Base-by-base conservation (phyloP, 2,797 vertebrate species). In the Scolopax rusticola region DNA sequence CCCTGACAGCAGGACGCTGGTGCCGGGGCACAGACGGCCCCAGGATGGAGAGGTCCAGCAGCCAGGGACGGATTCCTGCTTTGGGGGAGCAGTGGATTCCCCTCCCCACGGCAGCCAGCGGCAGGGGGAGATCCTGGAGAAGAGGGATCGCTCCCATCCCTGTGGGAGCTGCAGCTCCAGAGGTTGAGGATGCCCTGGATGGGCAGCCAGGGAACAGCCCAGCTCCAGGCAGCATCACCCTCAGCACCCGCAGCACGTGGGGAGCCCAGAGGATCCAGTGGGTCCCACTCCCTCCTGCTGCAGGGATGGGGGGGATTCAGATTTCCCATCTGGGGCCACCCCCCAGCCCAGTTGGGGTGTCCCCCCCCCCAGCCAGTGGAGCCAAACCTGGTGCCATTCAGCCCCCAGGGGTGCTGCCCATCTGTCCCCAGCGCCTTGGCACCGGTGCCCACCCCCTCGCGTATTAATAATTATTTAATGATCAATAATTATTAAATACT, bases 271-370 rank as follows among this genome's bases (percentile, higher is more conserved):
- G 45, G 50, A 24, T 73, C 59, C 40, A 32, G 47, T 30, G 41
- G 18, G 16, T 63, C 56, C 76, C 0, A 0, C 48, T 75, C 16
- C 67, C 24, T 30, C 3, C 0, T 9, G 57, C 51, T 45, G 38
- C 4, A 1, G 33, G 19, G 38, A 40, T 0, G n/a, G 0, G 32
- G 23, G 11, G 14, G 4, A 33, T 45, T 32, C 3, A 1, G 8
- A 45, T 53, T 41, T 21, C 50, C 38, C 32, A 2, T 6, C 9
- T 2, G 1, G 27, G 63, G 32, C 15, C 36, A 20, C 16, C 38
- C 47, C 20, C 27, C 36, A 4, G 23, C 36, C 54, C 61, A 18
- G 17, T 28, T 1, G 0, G 59, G 47, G 54, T 8, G n/a, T n/a
- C n/a, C 33, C 33, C 25, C 40, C 68, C 18, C 23, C n/a, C 0